A percentile compares a stretch with the other conserved stretches of the same genome.
phyloP scores from a whole-genome alignment of 1,140 invertebrate genomes.

The Lordiphosa stackelbergi region DNA sequence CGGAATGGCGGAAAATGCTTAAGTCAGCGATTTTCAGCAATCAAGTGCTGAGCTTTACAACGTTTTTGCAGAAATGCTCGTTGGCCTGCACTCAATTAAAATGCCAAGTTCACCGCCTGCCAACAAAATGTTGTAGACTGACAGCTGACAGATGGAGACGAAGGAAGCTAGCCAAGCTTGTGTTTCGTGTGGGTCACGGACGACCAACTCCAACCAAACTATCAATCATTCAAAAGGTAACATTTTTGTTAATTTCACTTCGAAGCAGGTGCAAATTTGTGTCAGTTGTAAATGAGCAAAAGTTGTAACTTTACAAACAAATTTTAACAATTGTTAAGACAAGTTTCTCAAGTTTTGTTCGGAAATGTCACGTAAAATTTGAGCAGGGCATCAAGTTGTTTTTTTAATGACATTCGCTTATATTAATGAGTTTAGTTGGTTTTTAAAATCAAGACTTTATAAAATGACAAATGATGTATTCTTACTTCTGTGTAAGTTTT shows the following conservation, averaged over 20 bases:
- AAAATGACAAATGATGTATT: too few relatives aligned
- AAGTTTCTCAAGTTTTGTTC: neutral
- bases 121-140: constrained; percentile 42
- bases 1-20: neutral
- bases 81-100: constrained; percentile 58
- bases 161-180: constrained; percentile 1
- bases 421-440: neutral
- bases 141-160: constrained; percentile 66
- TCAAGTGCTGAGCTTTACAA: constrained; percentile 22
- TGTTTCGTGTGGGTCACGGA: neutral
- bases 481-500: too few relatives aligned
- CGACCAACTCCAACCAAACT: neutral
- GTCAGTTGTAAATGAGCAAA: constrained; percentile 8
- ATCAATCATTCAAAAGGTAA: constrained; percentile 7
- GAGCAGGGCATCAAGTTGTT: neutral
- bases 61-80: constrained; percentile 6
- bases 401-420: neutral
- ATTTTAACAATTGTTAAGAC: too few relatives aligned
- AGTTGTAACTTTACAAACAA: neutral
- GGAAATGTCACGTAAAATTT: constrained; percentile 6
- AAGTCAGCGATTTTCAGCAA: constrained; percentile 8
- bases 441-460: too few relatives aligned
- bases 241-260: neutral
- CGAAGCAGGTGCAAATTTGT: constrained; percentile 6
- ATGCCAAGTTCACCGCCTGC: constrained; percentile 67